Conservation (phyloP, 2,113 vertebrate species). For the Cottus gobio region DNA sequence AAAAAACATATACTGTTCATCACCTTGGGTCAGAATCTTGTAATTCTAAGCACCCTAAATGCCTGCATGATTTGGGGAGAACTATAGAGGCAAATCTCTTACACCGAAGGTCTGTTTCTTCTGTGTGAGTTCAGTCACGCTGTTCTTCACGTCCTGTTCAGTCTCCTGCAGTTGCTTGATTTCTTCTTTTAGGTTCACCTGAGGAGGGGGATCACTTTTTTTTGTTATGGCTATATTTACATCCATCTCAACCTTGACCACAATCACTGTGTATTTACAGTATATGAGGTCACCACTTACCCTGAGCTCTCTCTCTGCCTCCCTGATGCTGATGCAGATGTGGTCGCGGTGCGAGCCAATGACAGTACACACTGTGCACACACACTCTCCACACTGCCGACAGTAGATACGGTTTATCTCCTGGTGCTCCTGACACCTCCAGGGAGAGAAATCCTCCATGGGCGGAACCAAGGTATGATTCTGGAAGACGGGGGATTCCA, state of each 20-base stretch:
- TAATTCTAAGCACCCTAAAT: neutral
- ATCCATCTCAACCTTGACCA: neutral
- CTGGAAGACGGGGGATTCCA: conserved; percentile 82
- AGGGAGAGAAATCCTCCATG: conserved; percentile 77
- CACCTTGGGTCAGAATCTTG: neutral
- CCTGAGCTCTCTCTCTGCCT: conserved; percentile 82
- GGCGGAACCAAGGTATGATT: conserved; percentile 83
- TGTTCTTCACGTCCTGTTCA: conserved; percentile 65
- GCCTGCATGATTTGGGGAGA: neutral
- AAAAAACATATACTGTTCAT: neutral
- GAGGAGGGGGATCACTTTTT: neutral
- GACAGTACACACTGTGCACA: conserved; percentile 84
- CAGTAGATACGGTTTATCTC: conserved; percentile 88
- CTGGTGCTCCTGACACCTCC: conserved; percentile 85
- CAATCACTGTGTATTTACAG: neutral
- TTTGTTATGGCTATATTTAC: neutral
- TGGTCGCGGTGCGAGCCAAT: conserved; percentile 83
- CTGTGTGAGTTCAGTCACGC: conserved; percentile 63
- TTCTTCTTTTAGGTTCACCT: conserved; percentile 78
- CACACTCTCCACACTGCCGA: conserved; percentile 77
- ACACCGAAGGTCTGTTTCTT: conserved; percentile 75
- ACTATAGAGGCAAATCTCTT: conserved; percentile 15
- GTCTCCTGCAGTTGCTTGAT: conserved; percentile 77
- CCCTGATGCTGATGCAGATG: conserved; percentile 80
- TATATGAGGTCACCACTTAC: conserved; percentile 59